Base-by-base conservation (phyloP, 2,888 invertebrate genomes). In the Cerastis leucographa region DNA sequence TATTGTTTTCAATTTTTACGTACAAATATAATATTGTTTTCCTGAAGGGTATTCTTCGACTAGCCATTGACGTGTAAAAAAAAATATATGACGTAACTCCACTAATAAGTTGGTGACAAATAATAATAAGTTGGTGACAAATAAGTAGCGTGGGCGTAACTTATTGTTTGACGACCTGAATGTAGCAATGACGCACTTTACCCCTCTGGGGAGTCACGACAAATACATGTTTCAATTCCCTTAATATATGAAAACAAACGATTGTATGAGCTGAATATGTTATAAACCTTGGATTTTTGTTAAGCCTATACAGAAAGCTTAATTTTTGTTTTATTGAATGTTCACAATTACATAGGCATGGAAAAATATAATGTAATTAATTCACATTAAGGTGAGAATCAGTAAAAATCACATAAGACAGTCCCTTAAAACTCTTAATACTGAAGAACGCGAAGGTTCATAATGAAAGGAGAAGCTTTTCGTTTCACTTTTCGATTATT, bases 81-180 rank as follows among this genome's bases (percentile, higher is more conserved):
- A 78, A 61, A 62, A 29, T 5, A 8, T 8, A 64, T 78, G 64
- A 82, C 64, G 73, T 62, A 40, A 67, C 40, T 62, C 56, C 19
- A 67, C 66, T 71, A 74, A 69, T 71, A 76, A 69, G 42, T 51
- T 65, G 17, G 25, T 56, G 29, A 49, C 40, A 75, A 68, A 62
- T 42, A 71, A 35, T 71, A 74, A 69, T 71, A 76, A 69, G 42
- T 51, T 65, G 17, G 25, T 56, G 29, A 49, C 40, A 75, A 68
- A 62, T 42, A 71, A 35, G 25, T n/a, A 62, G 22, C 12, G 73
- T 81, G 71, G 78, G 73, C 51, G 78, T 71, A 54, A 81, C 68
- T 72, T 78, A 68, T 74, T 67, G 67, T 71, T 67, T 29, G 22
- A 14, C 35, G 62, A 74, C 51, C 66, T 54, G 12, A 74, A 73